A percentile compares a stretch with the other conserved stretches of the same genome.
Conservation (phyloP, 2,113 vertebrate species). For the Chloropsis hardwickii region DNA sequence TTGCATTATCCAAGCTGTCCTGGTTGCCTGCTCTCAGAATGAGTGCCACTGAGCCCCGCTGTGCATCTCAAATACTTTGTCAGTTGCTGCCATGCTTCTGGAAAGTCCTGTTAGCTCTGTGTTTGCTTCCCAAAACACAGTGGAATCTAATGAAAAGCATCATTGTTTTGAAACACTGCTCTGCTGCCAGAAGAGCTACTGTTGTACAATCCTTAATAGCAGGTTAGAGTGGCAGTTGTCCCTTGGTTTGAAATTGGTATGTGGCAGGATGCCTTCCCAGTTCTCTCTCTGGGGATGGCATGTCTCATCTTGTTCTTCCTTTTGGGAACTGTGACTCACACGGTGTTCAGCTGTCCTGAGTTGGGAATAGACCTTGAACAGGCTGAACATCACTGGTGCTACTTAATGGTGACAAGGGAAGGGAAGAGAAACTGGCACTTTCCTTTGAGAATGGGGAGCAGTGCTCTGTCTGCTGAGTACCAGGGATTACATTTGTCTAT, state of each 20-base stretch:
- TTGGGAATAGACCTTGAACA: not conserved
- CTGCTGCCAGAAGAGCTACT: constrained; percentile 26
- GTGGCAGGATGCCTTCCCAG: not conserved
- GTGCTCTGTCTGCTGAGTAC: not conserved
- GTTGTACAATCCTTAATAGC: constrained; percentile 42
- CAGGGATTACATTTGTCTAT: not conserved
- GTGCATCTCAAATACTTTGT: not conserved
- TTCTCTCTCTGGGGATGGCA: not conserved
- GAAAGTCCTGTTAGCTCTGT: not conserved
- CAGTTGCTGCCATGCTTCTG: not conserved
- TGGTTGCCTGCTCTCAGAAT: not conserved
- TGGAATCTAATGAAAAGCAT: not conserved
- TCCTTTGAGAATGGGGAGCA: not conserved
- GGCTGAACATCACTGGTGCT: not conserved
- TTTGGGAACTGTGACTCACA: not conserved
- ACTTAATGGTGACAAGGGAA: not conserved
- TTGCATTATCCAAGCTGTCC: not conserved
- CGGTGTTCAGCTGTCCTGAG: not conserved
- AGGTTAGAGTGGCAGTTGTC: constrained; percentile 16
- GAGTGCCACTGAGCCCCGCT: not conserved
- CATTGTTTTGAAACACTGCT: constrained; percentile 29
- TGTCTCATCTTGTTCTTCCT: not conserved
- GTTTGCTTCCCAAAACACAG: not conserved
- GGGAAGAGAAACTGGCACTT: not conserved
- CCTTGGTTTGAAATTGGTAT: not conserved